Evolutionary conservation across 2,888 invertebrate genomes (phyloP).

Genomic region (Trissolcus japonicus): DNA sequence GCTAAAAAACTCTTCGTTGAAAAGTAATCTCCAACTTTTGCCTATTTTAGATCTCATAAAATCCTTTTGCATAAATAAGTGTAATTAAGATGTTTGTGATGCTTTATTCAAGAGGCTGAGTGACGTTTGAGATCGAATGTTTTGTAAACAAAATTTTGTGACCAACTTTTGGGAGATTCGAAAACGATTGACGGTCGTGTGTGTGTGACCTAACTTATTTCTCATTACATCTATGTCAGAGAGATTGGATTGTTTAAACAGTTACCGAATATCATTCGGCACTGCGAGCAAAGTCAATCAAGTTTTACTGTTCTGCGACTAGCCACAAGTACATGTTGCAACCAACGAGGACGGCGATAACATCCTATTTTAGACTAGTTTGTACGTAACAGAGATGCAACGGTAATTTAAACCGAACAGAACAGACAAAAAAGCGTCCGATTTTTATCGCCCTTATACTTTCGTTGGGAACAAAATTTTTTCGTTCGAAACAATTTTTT

Average conservation of each 20-base stretch:
- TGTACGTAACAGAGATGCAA: constrained; percentile 35
- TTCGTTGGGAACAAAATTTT: constrained; percentile 30
- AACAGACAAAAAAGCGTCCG: constrained; percentile 21
- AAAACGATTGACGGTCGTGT: constrained; percentile 6
- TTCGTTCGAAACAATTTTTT: constrained; percentile 28
- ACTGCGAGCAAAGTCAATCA: constrained; percentile 36
- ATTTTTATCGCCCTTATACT: constrained; percentile 9
- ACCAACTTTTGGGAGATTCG: too few species aligned
- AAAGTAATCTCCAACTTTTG: too few species aligned
- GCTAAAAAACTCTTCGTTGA: too few species aligned
- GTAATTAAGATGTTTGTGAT: too few species aligned
- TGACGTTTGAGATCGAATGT: too few species aligned
- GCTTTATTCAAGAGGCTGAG: too few species aligned
- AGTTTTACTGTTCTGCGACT: constrained; percentile 41
- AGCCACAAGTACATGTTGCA: constrained; percentile 42
- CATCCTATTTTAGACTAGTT: constrained; percentile 47
- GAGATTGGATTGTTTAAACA: constrained; percentile 26
- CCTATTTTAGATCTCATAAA: too few species aligned
- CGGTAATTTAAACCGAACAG: constrained; percentile 13
- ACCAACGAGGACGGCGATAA: constrained; percentile 43
- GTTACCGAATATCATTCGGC: constrained; percentile 26
- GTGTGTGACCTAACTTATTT: constrained; percentile 21
- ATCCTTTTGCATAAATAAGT: too few species aligned
- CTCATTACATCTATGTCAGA: constrained; percentile 18
- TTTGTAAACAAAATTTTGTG: too few species aligned